A percentile compares a stretch with the other conserved stretches of the same genome.
phyloP scores from a whole-genome alignment of 1,140 invertebrate species.

The Daktulosphaira vitifoliae region DNA sequence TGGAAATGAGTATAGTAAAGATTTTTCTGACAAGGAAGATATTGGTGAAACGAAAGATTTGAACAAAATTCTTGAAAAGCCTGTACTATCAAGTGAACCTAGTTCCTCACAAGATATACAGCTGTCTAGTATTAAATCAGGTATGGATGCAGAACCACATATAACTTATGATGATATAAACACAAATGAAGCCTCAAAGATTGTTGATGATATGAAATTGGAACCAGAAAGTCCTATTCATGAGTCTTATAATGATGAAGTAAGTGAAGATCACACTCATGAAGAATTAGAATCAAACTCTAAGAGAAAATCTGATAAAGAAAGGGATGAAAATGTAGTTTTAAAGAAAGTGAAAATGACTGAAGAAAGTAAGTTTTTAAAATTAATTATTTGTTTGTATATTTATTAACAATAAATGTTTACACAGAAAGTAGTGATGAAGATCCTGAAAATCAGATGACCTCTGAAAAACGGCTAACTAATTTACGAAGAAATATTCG shows the following conservation, averaged over 20 bases:
- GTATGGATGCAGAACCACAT: neutral
- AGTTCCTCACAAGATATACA: neutral
- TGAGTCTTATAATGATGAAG: conserved; percentile 15
- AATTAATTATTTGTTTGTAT: conserved; percentile 34
- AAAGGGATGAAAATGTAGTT: conserved; percentile 36
- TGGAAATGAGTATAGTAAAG: conserved; percentile 24
- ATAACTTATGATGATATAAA: neutral
- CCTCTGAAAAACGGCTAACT: conserved; percentile 50
- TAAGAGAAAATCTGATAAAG: conserved; percentile 37
- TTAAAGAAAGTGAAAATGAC: conserved; percentile 28
- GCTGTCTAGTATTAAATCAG: neutral
- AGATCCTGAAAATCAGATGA: conserved; percentile 37
- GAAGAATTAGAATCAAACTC: conserved; percentile 36
- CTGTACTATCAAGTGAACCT: neutral
- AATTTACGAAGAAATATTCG: conserved; percentile 75
- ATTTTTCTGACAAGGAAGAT: conserved; percentile 3
- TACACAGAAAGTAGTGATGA: conserved; percentile 35
- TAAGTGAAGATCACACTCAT: conserved; percentile 26
- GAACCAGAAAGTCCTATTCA: neutral
- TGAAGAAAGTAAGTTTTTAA: conserved; percentile 14
- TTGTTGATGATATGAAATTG: conserved; percentile 19
- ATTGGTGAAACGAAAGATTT: conserved; percentile 11
- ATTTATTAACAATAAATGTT: conserved; percentile 34
- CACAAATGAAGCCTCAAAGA: neutral
- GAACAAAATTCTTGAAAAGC: neutral